Evolutionary conservation across 1,140 invertebrate genomes (phyloP), one percentile per base, ranked within the genome.

Genomic region (Neodiprion pinetum): DNA sequence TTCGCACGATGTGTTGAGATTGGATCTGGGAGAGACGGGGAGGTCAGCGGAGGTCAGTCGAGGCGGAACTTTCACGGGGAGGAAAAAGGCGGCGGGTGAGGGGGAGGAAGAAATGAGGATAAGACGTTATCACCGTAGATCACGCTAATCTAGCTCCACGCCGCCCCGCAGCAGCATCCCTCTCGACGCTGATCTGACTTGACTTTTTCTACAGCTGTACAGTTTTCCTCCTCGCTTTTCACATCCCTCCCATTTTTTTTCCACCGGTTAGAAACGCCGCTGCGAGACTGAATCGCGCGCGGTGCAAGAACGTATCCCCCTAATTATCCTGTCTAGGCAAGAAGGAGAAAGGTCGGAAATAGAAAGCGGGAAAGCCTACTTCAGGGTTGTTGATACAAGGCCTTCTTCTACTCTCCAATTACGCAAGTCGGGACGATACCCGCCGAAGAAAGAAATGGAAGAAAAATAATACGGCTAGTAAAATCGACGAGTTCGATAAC

Each of bases 71-170:
- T 53, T 48, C 48, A 68, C 21, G 69, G 66, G 12, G 49, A 68
- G 21, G 11, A 73, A 67, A 47, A 68, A 48, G 70, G 5, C 28
- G 28, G 40, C 48, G 69, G 61, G 10, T 3, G 28, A n/a, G 28
- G 7, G 21, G 28, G 0, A 5, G 21, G 28, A 0, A 5, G 12
- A 14, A 48, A 68, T 67, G 70, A 49, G 50, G 68, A 40, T 23
- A 23, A 65, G 67, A 23, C 17, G 23, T 8, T 86, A 87, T 87
- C 86, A 84, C 82, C 81, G 78, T 82, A 87, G 85, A 87, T 87
- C 85, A 87, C 84, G 84, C 86, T 87, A 88, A 88, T 88, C 85
- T 87, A 81, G 84, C 80, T 80, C 80, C 80, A 87, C 81, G 81
- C 82, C 80, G 21, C 23, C 66, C 28, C 21, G 9, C 23, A 81